Evolutionary conservation across 2,797 vertebrate genomes (phyloP), one percentile per base, ranked within the genome.

Genomic region (Etheostoma perlongum): DNA sequence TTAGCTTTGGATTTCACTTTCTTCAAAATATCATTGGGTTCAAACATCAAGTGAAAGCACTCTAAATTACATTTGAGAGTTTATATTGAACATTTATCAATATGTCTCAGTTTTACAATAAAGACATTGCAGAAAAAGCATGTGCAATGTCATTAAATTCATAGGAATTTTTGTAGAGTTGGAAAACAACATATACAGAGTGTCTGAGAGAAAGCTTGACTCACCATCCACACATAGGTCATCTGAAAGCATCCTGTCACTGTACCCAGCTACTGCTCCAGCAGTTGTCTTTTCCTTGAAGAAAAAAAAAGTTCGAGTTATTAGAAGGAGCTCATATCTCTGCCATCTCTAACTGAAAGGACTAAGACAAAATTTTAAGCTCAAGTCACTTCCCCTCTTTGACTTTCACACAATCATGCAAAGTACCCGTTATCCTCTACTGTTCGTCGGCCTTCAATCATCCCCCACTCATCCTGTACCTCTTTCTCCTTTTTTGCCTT

Each of bases 1-100:
- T 92, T 79, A 86, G 90, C 76, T 84, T 88, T 79, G 69, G 82
- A 79, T 92, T 86, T 86, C 90, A 83, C 52, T 81, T 75, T 75
- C 65, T 68, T 84, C 79, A 79, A 51, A 62, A 82, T 76, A 76
- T 73, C 51, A 74, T 73, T 12, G 15, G 58, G 63, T 27, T 27
- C 21, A 33, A 57, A 55, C 76, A 68, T 74, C 72, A 71, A 82
- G 62, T 66, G 67, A 86, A 83, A 75, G 40, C 74, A 47, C 73
- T 81, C 51, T 6, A 62, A 64, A 55, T 60, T 48, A 67, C 44
- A 83, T 81, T 53, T 47, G 46, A 42, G 66, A 48, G 63, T 82
- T 78, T 19, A 25, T 15, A 25, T 19, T 25, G 30, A 61, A 70
- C 12, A 72, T 76, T 54, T 67, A 71, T 82, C 70, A 78, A 63